These are phyloP conservation scores for Saguinus midas DNA, from an alignment of 2,113 vertebrate species.

Conservation along the genomic window DNA sequence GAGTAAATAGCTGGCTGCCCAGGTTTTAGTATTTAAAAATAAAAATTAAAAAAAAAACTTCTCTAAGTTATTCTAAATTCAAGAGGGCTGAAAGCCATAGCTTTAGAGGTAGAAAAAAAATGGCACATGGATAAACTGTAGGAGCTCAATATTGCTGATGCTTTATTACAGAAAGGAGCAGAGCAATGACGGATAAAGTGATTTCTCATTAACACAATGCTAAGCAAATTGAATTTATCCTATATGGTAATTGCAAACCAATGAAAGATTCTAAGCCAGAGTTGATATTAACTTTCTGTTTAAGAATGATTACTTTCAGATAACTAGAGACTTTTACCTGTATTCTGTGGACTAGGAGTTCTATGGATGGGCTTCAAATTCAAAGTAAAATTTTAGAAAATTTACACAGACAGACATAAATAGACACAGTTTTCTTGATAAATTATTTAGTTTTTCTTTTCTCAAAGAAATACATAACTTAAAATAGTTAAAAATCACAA, in stretches of 20 bases:
- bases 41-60: neutral
- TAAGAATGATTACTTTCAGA: neutral
- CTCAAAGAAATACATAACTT: neutral
- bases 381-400: neutral
- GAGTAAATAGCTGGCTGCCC: neutral
- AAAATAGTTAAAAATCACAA: neutral
- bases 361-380: neutral
- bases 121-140: neutral
- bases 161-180: neutral
- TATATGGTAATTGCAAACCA: neutral
- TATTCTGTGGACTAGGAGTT: neutral
- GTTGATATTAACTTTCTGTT: conserved; percentile 3
- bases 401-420: neutral
- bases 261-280: neutral
- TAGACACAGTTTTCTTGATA: neutral
- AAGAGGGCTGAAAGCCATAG: neutral
- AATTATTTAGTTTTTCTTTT: neutral
- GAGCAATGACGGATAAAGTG: too few relatives aligned
- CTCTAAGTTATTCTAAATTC: neutral
- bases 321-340: neutral
- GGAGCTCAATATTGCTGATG: neutral
- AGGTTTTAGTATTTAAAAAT: neutral
- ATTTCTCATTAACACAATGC: neutral
- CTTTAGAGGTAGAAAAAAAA: neutral
- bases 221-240: neutral